These are phyloP conservation scores for Vespertilio murinus DNA, from an alignment of 2,797 vertebrate genomes.

Conservation along the genomic window DNA sequence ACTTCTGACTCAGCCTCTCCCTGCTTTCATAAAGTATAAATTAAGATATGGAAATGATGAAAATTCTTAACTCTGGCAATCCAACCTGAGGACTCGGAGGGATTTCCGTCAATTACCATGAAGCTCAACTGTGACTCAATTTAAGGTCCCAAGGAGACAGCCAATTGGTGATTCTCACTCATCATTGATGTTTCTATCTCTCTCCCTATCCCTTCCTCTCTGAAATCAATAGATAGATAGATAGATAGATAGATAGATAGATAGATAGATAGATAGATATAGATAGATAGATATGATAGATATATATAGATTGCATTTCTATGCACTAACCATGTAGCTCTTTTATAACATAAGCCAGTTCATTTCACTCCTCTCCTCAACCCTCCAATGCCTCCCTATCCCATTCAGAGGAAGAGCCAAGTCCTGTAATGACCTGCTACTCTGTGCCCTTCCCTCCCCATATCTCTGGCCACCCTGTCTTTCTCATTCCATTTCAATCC, in stretches of 20 bases:
- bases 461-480: neutral
- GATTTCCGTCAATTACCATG: neutral
- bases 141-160: neutral
- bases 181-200: no score
- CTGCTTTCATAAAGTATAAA: neutral
- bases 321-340: neutral
- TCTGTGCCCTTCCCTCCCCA: neutral
- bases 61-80: neutral
- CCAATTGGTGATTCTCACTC: no score
- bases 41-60: neutral
- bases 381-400: neutral
- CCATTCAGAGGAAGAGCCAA: neutral
- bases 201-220: neutral
- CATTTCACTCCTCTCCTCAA: neutral
- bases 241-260: neutral
- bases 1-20: neutral
- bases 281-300: no score
- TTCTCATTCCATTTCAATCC: neutral
- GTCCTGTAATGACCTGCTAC: neutral
- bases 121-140: neutral
- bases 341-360: neutral
- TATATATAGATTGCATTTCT: no score
- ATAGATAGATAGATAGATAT: no score
- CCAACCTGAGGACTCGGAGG: neutral
- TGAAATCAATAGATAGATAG: no score